Base-by-base conservation (phyloP, 2,888 invertebrate species). In the Sesia apiformis region DNA sequence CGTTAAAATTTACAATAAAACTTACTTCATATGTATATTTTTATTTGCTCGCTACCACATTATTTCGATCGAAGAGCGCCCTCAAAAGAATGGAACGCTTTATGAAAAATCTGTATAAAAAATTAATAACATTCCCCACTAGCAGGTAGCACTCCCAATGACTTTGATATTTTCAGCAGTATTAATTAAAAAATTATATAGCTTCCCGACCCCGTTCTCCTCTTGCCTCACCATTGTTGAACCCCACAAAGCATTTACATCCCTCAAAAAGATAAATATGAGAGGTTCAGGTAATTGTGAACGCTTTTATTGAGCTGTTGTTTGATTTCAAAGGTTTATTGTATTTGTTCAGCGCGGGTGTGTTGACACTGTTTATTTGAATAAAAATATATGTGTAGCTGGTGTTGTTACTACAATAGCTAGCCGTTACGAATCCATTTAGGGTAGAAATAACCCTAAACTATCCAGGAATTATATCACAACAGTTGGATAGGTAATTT, bases 131-230 rank as follows among this genome's bases (percentile, higher is more conserved):
- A 78, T 77, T 81, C 76, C 70, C 76, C 73, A 81, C 84, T 84
- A 84, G 76, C 71, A 68, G 72, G 74, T 68, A 67, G 70, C 50
- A 50, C 69, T 69, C 65, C 69, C 79, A 76, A 81, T 89, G 89
- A 90, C 89, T 90, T 89, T 88, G 88, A 89, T 89, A 87, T 90
- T 90, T 89, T 83, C 81, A 76, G 74, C 77, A 74, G 79, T 67
- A 86, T 89, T 90, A 89, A 90, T 90, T 90, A 90, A 90, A 90
- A 90, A 90, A 87, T 84, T 88, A 87, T 88, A 86, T 84, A 86
- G 88, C 88, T 86, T 84, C 84, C 76, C 70, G 70, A 64, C 69
- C 69, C 60, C 65, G 58, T 55, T 63, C 70, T 64, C 62, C 67
- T 59, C 23, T 50, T 38, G 6, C 63, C 70, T 72, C 63, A 76